Conservation (phyloP, 2,113 vertebrate genomes). For the Xiphophorus hellerii region DNA sequence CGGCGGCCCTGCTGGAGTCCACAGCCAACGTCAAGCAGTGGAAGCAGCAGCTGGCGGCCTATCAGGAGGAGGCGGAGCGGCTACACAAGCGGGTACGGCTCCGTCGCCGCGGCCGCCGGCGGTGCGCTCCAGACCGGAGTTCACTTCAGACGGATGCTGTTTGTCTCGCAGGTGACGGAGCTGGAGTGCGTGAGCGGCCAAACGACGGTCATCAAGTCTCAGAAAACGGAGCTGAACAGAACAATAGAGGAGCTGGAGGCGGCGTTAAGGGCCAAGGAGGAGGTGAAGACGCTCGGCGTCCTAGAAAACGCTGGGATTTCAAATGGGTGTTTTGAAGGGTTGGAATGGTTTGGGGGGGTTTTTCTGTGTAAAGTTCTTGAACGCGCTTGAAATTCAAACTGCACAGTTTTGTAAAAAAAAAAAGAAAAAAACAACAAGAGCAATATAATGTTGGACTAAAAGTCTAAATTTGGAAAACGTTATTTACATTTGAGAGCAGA, state of each 20-base stretch:
- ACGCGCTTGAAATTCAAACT: too few species aligned
- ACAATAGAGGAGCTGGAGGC: conserved; percentile 95
- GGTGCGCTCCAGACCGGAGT: rapidly evolving
- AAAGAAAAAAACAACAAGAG: too few species aligned
- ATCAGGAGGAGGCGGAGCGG: conserved; percentile 96
- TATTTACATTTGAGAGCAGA: too few species aligned
- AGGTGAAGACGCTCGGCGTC: conserved; percentile 76
- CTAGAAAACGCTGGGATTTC: too few species aligned
- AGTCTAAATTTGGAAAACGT: too few species aligned
- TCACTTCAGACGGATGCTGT: not conserved
- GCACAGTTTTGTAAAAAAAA: too few species aligned
- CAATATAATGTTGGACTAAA: too few species aligned
- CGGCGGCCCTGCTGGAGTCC: conserved; percentile 95
- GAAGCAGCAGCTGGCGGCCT: conserved; percentile 96
- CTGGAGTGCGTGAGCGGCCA: conserved; percentile 96
- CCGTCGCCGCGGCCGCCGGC: not conserved
- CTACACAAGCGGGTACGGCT: conserved; percentile 90
- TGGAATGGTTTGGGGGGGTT: too few species aligned
- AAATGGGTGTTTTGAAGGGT: too few species aligned
- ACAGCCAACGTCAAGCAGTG: conserved; percentile 99
- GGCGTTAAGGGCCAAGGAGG: conserved; percentile 90
- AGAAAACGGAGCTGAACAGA: conserved; percentile 95
- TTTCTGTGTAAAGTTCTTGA: too few species aligned
- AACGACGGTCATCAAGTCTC: conserved; percentile 89
- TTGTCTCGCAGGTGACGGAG: conserved; percentile 89